phyloP scores from a whole-genome alignment of 2,888 invertebrate genomes.

The Agrochola circellaris region DNA sequence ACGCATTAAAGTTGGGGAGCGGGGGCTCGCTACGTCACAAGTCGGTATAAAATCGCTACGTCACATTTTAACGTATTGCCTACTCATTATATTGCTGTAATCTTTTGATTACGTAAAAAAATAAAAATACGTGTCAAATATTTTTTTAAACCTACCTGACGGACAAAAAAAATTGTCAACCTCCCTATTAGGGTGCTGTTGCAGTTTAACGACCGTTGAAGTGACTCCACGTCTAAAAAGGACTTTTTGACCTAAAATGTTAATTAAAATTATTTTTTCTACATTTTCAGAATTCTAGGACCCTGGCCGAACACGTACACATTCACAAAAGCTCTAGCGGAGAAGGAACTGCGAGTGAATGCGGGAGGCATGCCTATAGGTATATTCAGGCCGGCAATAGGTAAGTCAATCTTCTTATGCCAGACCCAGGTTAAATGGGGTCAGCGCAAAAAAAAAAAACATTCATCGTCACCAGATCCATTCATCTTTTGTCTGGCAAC shows the following conservation, averaged over 20 bases:
- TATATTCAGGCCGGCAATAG: conserved; percentile 95
- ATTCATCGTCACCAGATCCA: too few relatives aligned
- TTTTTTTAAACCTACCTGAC: too few relatives aligned
- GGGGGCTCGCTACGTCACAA: too few relatives aligned
- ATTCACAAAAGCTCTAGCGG: conserved; percentile 96
- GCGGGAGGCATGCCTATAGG: conserved; percentile 92
- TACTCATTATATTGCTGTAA: too few relatives aligned
- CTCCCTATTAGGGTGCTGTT: too few relatives aligned
- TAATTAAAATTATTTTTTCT: neutral
- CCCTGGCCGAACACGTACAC: conserved; percentile 96
- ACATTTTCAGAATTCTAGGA: conserved; percentile 88
- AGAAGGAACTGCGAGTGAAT: conserved; percentile 92
- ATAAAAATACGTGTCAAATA: too few relatives aligned
- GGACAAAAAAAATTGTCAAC: too few relatives aligned
- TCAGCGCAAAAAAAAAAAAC: neutral
- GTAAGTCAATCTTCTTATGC: conserved; percentile 78
- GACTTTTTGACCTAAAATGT: neutral
- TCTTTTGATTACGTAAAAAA: too few relatives aligned
- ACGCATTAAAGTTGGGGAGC: too few relatives aligned
- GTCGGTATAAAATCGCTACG: too few relatives aligned
- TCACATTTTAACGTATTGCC: too few relatives aligned
- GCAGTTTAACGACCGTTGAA: neutral
- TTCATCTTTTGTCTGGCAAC: neutral
- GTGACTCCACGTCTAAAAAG: neutral
- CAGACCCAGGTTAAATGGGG: too few relatives aligned